These are phyloP conservation scores for Podarcis cretensis DNA, from an alignment of 2,113 vertebrate genomes.

Conservation along the genomic window DNA sequence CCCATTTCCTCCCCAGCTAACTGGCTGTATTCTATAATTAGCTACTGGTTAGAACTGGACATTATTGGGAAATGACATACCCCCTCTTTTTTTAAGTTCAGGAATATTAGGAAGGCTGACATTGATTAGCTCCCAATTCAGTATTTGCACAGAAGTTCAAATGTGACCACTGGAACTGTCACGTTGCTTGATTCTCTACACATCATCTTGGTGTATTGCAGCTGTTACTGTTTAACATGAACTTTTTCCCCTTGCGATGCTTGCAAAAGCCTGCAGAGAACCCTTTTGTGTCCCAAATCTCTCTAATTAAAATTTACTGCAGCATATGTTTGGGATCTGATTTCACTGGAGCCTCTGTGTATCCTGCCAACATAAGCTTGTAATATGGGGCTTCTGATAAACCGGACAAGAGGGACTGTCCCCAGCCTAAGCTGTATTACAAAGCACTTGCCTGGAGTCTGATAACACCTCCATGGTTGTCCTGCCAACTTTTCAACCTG, in stretches of 20 bases:
- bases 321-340: conserved; percentile 6
- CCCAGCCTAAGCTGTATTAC: not conserved
- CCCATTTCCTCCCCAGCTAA: not conserved
- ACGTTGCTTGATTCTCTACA: not conserved
- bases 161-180: not conserved
- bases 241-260: not conserved
- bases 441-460: not conserved
- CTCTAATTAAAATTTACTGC: not conserved
- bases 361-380: not conserved
- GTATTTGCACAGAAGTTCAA: not conserved
- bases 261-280: not conserved
- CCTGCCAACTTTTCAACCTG: not conserved
- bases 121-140: not conserved
- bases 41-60: not conserved
- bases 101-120: not conserved
- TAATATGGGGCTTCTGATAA: not conserved
- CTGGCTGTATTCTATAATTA: not conserved
- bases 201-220: not conserved
- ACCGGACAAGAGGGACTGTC: not conserved
- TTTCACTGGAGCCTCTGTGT: not conserved
- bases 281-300: not conserved
- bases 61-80: not conserved
- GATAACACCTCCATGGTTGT: not conserved
- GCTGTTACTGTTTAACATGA: not conserved
- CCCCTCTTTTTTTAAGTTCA: not conserved